Base-by-base conservation (phyloP, 2,797 vertebrate genomes). In the Macrochelys suwanniensis region DNA sequence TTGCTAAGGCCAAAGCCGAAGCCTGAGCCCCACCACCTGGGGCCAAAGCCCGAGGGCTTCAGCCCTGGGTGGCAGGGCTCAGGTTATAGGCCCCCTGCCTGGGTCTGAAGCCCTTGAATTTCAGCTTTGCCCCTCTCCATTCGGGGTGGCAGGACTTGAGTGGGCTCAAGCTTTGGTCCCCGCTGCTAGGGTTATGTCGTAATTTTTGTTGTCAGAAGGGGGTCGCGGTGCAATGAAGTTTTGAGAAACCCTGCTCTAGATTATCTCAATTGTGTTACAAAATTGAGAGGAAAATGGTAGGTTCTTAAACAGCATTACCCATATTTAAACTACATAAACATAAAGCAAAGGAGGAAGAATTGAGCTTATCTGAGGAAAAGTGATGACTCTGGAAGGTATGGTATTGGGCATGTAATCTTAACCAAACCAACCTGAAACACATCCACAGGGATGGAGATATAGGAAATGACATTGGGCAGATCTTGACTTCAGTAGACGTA, bases 231-330 rank as follows among this genome's bases (percentile, higher is more conserved):
- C 53, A 54, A 21, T 53, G 19, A 53, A 53, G 51, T 53, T 54
- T 54, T 54, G 53, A 54, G 21, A 54, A 54, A 54, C 21, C 21
- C 54, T 54, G 54, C 54, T 54, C 54, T 82, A 57, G 56, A 61
- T 85, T 89, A 94, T 26, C 65, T 96, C 85, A 92, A n/a, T 89
- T 93, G 82, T 50, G 23, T 47, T 79, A 6, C 19, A 1, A 74
- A 71, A n/a, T 71, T 7, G 81, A 26, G 71, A 92, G 82, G 74
- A 86, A 56, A 88, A 0, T 76, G 90, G 71, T 33, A 51, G 15
- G 76, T 21, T 96, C 90, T 84, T 86, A 87, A 94, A 93, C 89
- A 90, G 45, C 7, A 2, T 47, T 45, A 78, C 33, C 11, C 78
- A 1, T 21, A 19, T 81, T 89, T 81, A n/a, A 33, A 6, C 21